Percentiles rank a stretch among this genome's conserved stretches.
phyloP scores from a whole-genome alignment of 2,888 invertebrate species.

The Anorthoa munda region DNA sequence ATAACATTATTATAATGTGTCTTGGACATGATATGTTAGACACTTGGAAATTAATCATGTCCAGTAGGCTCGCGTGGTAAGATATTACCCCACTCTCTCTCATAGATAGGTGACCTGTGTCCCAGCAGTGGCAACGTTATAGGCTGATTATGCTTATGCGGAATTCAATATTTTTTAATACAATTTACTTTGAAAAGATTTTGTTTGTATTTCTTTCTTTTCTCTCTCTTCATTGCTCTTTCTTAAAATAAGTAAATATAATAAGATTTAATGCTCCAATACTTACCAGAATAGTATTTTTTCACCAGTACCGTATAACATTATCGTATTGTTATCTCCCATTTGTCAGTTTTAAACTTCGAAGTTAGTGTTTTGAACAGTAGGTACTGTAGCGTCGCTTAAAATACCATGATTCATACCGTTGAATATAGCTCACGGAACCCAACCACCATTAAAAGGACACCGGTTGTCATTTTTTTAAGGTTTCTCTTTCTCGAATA shows the following conservation, averaged over 20 bases:
- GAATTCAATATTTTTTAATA: too few relatives aligned
- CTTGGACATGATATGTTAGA: constrained; percentile 8
- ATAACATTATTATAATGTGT: constrained; percentile 6
- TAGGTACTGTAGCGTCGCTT: neutral
- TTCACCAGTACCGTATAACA: neutral
- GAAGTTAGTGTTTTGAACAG: neutral
- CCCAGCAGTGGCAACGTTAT: too few relatives aligned
- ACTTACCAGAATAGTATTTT: neutral
- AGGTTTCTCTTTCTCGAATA: constrained; percentile 77
- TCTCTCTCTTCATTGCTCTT: neutral
- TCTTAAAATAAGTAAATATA: too few relatives aligned
- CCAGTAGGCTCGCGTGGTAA: neutral
- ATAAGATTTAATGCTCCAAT: neutral
- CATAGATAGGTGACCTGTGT: too few relatives aligned
- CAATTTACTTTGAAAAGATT: neutral
- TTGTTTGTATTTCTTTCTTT: neutral
- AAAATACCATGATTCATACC: constrained; percentile 33
- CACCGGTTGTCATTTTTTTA: constrained; percentile 63
- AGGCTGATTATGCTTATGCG: too few relatives aligned
- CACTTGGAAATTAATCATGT: constrained; percentile 2
- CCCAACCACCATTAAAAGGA: constrained; percentile 50
- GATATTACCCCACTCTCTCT: too few relatives aligned
- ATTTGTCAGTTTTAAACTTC: constrained; percentile 1
- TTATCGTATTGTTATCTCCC: neutral
- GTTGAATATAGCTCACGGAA: constrained; percentile 52